phyloP scores from a whole-genome alignment of 2,797 vertebrate species.

The Uromys caudimaculatus region DNA sequence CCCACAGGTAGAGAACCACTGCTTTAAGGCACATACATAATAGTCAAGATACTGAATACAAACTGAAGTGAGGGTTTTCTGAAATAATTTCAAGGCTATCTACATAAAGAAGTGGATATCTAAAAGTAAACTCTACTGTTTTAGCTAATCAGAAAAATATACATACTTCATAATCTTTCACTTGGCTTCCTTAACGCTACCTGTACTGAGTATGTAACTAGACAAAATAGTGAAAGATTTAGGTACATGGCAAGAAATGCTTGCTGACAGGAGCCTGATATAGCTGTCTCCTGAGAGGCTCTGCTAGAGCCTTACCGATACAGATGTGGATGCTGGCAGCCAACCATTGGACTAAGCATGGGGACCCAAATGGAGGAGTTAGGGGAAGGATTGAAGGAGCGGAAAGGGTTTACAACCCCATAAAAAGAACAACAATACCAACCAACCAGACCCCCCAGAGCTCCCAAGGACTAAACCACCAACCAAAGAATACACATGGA shows the following conservation, averaged over 20 bases:
- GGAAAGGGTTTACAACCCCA: too few species aligned
- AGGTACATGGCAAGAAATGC: background rate
- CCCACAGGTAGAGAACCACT: background rate
- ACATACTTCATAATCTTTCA: background rate
- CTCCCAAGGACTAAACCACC: too few species aligned
- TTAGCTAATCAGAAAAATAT: background rate
- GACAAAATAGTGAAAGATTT: background rate
- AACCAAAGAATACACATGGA: too few species aligned
- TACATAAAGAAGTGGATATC: background rate
- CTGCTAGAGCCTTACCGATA: too few species aligned
- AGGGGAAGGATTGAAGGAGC: too few species aligned
- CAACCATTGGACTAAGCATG: too few species aligned
- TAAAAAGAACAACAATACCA: too few species aligned
- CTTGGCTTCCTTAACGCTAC: background rate
- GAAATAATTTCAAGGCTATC: background rate
- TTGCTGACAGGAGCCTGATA: too few species aligned
- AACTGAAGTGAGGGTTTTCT: background rate
- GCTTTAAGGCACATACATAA: background rate
- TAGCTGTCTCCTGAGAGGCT: too few species aligned
- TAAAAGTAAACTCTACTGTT: background rate
- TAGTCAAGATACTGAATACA: background rate
- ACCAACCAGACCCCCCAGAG: too few species aligned
- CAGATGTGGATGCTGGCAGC: too few species aligned
- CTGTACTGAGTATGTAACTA: background rate
- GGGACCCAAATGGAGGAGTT: too few species aligned